Evolutionary conservation across 2,113 vertebrate genomes (phyloP), one percentile per base, ranked within the genome.

Genomic region (Thinocorus orbignyianus): DNA sequence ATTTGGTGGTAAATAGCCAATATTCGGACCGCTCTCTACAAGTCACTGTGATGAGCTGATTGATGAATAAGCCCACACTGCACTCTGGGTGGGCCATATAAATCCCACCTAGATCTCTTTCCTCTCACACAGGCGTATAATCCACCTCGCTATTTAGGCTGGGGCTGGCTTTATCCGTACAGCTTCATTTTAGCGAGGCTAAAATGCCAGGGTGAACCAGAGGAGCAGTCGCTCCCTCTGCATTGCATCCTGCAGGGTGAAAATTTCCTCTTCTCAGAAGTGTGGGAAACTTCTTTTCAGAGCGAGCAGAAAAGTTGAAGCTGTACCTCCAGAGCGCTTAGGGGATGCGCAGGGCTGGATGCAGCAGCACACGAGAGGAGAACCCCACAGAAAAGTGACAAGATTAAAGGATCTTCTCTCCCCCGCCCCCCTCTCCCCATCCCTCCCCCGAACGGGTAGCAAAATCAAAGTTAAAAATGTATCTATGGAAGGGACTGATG

Each of bases 391-490:
- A 95, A 97, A 95, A 84, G 92, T 95, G 90, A 96, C 94, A 90
- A 97, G 86, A 97, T 97, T 95, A 97, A 98, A 97, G 95, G 94
- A 97, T 92, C 80, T 95, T 91, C 91, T 95, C 91, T 95, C 74
- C 95, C 93, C 95, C 94, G 3, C 77, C 88, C 73, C 76, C 70
- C 72, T 55, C 70, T 70, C 65, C 71, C 71, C 57, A 93, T 66
- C 91, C 88, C 88, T 96, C 82, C 83, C 95, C 93, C 87, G 4
- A 96, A 95, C 3, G 90, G 90, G 64, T 88, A 97, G 95, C 70
- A 88, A 97, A 98, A 98, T 98, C 97, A 98, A 98, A 98, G 96
- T 97, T 97, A 96, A 97, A 97, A 96, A 95, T 97, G 90, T 88
- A 97, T 97, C 92, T 94, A 88, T 95, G 97, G 95, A 98, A 97